phyloP scores from a whole-genome alignment of 2,888 invertebrate genomes.

The Branchipolynoe longqiensis region DNA sequence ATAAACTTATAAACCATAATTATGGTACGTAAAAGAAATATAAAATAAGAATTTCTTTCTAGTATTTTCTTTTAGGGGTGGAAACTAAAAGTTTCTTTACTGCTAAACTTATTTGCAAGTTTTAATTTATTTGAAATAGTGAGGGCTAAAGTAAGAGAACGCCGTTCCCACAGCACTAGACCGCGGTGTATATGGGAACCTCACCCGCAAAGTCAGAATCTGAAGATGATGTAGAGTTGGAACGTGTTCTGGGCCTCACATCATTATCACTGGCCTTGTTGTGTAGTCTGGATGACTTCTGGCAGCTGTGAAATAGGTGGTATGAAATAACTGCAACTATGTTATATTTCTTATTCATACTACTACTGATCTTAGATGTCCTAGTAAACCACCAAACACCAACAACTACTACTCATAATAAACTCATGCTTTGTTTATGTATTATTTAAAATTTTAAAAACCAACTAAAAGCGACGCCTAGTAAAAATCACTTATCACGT shows the following conservation, averaged over 20 bases:
- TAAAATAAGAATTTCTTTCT: too few species aligned
- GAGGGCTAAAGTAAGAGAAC: too few species aligned
- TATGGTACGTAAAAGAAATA: too few species aligned
- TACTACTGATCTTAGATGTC: not conserved
- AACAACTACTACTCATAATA: too few species aligned
- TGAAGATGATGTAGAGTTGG: not conserved
- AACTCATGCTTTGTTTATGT: not conserved
- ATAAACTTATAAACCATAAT: too few species aligned
- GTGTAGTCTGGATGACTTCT: not conserved
- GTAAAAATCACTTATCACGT: too few species aligned
- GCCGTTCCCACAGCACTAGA: too few species aligned
- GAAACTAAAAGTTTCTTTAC: too few species aligned
- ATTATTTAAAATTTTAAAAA: not conserved
- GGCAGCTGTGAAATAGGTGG: not conserved
- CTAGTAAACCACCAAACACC: not conserved
- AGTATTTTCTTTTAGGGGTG: too few species aligned
- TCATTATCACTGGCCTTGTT: not conserved
- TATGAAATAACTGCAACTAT: too few species aligned
- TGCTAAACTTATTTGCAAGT: too few species aligned
- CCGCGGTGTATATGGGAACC: not conserved
- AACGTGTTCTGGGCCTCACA: not conserved
- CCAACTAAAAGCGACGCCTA: not conserved
- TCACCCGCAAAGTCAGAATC: slow-evolving; percentile 24
- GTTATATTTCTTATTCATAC: not conserved
- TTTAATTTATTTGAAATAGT: too few species aligned